A percentile compares a stretch with the other conserved stretches of the same genome.
Evolutionary conservation across 1,140 invertebrate genomes (phyloP).

Genomic region (Venturia canescens): DNA sequence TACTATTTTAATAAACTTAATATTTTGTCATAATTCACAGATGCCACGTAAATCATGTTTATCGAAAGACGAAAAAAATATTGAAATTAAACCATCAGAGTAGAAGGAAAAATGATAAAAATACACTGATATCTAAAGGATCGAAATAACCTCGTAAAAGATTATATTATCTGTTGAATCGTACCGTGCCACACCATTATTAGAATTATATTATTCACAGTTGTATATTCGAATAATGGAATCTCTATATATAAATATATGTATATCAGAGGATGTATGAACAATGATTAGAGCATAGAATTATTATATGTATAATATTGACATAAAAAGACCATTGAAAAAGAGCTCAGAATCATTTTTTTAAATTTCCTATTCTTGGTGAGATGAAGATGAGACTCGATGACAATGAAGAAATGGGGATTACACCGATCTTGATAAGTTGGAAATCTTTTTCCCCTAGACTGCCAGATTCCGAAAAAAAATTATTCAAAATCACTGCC

Average conservation of each 20-base stretch:
- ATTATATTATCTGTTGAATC: slow-evolving; percentile 40
- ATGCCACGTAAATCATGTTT: slow-evolving; percentile 18
- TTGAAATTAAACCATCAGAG: neutral
- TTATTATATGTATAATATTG: too few species aligned
- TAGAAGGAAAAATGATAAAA: neutral
- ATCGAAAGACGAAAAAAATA: neutral
- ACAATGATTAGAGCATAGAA: too few species aligned
- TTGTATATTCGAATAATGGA: slow-evolving; percentile 30
- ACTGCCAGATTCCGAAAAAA: too few species aligned
- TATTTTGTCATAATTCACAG: slow-evolving; percentile 31
- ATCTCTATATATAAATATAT: slow-evolving; percentile 15
- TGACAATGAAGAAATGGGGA: too few species aligned
- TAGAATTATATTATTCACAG: slow-evolving; percentile 30
- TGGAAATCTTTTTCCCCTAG: too few species aligned
- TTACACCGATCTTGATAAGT: too few species aligned
- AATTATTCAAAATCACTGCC: too few species aligned
- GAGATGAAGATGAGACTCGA: too few species aligned
- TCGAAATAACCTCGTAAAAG: slow-evolving; percentile 26
- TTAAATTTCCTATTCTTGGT: too few species aligned
- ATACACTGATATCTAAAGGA: neutral
- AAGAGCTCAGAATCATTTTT: too few species aligned
- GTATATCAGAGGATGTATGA: slow-evolving; percentile 34
- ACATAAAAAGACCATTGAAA: too few species aligned
- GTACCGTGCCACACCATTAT: slow-evolving; percentile 38
- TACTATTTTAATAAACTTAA: slow-evolving; percentile 34